phyloP scores from a whole-genome alignment of 2,797 vertebrate genomes.

The Pseudochromis fuscus region DNA sequence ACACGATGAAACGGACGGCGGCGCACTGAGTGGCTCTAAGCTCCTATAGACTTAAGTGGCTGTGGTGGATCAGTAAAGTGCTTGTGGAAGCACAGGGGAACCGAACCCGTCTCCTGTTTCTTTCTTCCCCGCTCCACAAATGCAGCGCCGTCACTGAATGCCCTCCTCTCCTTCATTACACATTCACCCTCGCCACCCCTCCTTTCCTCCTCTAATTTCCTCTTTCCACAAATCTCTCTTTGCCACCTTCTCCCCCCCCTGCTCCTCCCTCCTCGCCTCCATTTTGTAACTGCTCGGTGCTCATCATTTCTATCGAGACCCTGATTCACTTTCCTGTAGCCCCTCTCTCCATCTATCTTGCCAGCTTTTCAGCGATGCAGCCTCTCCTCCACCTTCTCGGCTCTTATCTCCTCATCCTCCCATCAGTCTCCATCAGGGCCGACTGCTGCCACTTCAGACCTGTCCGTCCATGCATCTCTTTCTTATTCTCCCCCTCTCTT shows the following conservation, averaged over 20 bases:
- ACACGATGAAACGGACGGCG: constrained; percentile 55
- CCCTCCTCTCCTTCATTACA: constrained; percentile 55
- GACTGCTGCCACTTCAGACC: constrained; percentile 83
- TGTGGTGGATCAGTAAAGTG: constrained; percentile 77
- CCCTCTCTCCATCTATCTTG: constrained; percentile 69
- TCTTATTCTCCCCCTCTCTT: constrained; percentile 59
- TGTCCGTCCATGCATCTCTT: constrained; percentile 81
- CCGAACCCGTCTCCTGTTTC: constrained; percentile 64
- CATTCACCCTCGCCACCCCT: constrained; percentile 29
- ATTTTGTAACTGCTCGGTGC: constrained; percentile 60
- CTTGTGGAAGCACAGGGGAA: constrained; percentile 66
- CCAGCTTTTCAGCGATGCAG: constrained; percentile 56
- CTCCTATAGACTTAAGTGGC: constrained; percentile 69
- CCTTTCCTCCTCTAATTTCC: constrained; percentile 59
- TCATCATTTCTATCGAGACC: constrained; percentile 67
- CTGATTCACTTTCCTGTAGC: constrained; percentile 72
- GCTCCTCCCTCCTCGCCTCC: constrained; percentile 41
- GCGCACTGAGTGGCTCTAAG: constrained; percentile 50
- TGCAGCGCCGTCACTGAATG: constrained; percentile 30
- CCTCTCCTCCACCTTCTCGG: constrained; percentile 69
- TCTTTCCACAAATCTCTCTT: constrained; percentile 68
- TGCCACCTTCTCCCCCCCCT: constrained; percentile 7
- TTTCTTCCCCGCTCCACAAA: constrained; percentile 26
- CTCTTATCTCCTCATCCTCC: constrained; percentile 77
- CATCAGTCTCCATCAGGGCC: constrained; percentile 84